These are phyloP conservation scores for Diachasma alloeum DNA, from an alignment of 1,140 invertebrate genomes.

Conservation along the genomic window DNA sequence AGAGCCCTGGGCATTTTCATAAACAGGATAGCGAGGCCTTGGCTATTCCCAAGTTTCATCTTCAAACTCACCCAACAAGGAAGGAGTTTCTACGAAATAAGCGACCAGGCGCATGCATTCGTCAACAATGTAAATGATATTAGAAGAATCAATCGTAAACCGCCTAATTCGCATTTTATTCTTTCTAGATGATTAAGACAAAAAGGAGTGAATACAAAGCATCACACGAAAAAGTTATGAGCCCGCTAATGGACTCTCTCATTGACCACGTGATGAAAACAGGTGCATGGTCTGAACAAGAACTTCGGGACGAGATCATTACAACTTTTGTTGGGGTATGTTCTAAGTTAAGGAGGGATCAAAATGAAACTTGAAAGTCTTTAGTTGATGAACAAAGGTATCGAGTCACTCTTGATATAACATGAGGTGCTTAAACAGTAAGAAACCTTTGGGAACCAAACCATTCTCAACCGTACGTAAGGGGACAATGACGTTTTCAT, in stretches of 20 bases:
- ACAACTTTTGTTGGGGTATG: not conserved
- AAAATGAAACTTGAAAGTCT: too few species aligned
- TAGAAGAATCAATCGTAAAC: too few species aligned
- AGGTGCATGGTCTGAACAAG: not conserved
- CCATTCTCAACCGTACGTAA: too few species aligned
- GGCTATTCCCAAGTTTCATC: not conserved
- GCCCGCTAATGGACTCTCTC: not conserved
- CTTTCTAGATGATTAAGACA: not conserved
- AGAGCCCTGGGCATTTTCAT: not conserved
- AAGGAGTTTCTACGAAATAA: not conserved
- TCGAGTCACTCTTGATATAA: too few species aligned
- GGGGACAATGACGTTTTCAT: too few species aligned
- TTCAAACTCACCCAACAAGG: not conserved
- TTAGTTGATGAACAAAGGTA: too few species aligned
- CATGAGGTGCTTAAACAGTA: too few species aligned
- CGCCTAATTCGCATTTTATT: not conserved
- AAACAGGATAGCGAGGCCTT: not conserved
- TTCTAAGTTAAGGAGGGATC: too few species aligned
- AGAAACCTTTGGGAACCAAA: too few species aligned
- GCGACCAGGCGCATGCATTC: not conserved
- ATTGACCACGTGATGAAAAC: slow-evolving; percentile 6
- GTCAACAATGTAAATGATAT: not conserved
- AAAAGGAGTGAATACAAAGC: not conserved
- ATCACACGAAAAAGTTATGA: not conserved
- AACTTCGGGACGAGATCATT: not conserved